These are phyloP conservation scores for Delichon dasypus DNA, from an alignment of 2,797 vertebrate species.

Conservation along the genomic window DNA sequence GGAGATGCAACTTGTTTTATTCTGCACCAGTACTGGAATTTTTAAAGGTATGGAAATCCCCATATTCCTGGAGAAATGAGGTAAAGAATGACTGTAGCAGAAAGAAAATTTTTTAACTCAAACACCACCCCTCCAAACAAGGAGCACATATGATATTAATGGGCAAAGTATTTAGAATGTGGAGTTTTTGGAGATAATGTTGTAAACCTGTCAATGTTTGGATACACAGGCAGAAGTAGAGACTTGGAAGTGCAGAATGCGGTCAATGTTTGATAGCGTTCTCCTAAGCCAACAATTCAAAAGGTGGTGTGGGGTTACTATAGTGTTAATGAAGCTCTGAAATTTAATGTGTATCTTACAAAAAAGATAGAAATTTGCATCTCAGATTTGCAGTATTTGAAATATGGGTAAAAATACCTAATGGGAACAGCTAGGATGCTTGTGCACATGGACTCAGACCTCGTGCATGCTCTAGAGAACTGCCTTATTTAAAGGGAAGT, in stretches of 20 bases:
- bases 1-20: background rate
- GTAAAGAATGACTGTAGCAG: background rate
- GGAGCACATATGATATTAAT: background rate
- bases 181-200: background rate
- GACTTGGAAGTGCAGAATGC: background rate
- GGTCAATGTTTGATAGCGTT: background rate
- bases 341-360: background rate
- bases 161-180: background rate
- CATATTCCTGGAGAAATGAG: background rate
- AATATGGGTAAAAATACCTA: background rate
- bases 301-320: background rate
- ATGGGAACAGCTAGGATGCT: background rate
- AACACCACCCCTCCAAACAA: background rate
- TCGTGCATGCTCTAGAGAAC: background rate
- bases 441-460: fast-evolving
- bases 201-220: background rate
- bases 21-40: background rate
- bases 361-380: background rate
- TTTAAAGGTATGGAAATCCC: background rate
- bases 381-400: background rate
- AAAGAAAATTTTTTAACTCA: background rate
- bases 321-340: background rate
- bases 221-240: background rate
- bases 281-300: background rate
- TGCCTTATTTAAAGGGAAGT: background rate